These are phyloP conservation scores for Enteromius radiatus DNA, from an alignment of 2,797 vertebrate species.

Conservation along the genomic window DNA sequence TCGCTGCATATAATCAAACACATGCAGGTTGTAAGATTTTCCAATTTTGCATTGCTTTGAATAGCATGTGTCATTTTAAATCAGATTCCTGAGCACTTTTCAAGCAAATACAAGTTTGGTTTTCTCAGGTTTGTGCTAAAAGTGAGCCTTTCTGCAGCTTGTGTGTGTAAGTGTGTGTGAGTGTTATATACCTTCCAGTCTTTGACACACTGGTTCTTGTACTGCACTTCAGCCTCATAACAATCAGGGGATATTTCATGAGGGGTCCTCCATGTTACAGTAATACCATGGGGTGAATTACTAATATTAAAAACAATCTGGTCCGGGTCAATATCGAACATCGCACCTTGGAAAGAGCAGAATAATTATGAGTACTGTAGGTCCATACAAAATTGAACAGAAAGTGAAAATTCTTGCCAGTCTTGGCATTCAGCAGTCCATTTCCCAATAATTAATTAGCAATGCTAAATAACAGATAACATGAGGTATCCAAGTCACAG, in stretches of 20 bases:
- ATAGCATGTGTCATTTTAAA: neutral
- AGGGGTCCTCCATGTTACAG: constrained; percentile 55
- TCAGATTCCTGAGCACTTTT: neutral
- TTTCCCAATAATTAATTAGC: neutral
- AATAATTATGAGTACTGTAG: neutral
- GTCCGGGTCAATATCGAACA: neutral
- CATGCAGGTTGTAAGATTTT: neutral
- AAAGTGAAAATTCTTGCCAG: neutral
- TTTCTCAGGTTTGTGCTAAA: neutral
- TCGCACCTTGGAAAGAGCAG: neutral
- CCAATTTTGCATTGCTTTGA: neutral
- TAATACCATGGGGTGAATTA: constrained; percentile 35
- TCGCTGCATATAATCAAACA: constrained; percentile 50
- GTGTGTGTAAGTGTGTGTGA: neutral
- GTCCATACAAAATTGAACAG: neutral
- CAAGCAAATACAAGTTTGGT: neutral
- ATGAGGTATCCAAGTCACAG: too few relatives aligned
- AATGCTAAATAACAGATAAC: neutral
- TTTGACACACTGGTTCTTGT: constrained; percentile 61
- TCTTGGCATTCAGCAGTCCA: neutral
- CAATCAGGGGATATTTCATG: neutral
- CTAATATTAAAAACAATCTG: constrained; percentile 52
- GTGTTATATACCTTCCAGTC: constrained; percentile 61
- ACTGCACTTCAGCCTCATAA: constrained; percentile 62
- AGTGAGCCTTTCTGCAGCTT: neutral